Conservation (phyloP, 2,797 vertebrate genomes). For the Tokudaia muenninki region DNA sequence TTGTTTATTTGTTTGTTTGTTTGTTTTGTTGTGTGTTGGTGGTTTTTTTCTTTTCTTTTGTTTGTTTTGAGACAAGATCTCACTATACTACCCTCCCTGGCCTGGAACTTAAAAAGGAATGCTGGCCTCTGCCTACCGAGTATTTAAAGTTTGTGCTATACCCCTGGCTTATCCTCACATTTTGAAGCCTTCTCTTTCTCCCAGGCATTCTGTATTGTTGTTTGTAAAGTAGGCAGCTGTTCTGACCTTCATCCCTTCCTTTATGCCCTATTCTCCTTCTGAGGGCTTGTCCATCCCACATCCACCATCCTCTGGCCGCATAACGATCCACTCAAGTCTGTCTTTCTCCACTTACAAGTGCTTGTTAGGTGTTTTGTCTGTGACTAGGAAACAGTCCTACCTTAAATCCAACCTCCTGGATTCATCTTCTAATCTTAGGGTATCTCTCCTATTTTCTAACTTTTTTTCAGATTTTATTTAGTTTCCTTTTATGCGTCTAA, state of each 20-base stretch:
- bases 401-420: neutral
- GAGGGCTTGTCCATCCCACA: neutral
- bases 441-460: neutral
- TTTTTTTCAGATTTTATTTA: conserved; percentile 32
- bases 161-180: neutral
- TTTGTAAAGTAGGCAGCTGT: neutral
- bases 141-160: neutral
- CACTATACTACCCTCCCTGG: neutral
- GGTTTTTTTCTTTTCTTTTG: neutral
- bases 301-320: neutral
- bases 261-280: neutral
- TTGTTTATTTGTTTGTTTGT: neutral
- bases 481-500: neutral
- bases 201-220: neutral
- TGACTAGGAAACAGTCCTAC: neutral
- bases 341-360: neutral
- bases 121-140: neutral
- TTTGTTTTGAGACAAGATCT: neutral
- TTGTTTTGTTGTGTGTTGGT: neutral
- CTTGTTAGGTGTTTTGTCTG: neutral
- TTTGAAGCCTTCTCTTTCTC: neutral
- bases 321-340: neutral
- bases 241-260: neutral
- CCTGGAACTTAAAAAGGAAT: neutral
- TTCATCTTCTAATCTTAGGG: neutral